Base-by-base conservation (phyloP, 2,797 vertebrate species). In the Danio kyathit region DNA sequence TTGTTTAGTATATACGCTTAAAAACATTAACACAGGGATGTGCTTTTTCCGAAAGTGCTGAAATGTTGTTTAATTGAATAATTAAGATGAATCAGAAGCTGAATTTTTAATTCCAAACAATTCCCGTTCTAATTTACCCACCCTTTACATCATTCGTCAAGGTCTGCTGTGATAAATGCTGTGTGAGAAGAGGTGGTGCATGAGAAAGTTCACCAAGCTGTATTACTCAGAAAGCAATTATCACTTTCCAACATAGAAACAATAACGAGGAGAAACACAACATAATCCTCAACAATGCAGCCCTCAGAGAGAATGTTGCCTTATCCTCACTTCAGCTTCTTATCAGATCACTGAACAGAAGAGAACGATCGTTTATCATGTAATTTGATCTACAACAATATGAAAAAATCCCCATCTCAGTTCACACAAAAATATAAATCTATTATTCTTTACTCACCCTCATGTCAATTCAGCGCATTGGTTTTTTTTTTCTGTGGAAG, bases 161-260 rank as follows among this genome's bases (percentile, higher is more conserved):
- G 14, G 19, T n/a, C 49, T 44, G 49, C 40, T 6, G 51, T 46
- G 51, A 82, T 13, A 61, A 71, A 51, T 41, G 16, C 41, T 46
- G 38, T 41, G n/a, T 52, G 11, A 56, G 19, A 63, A 88, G 85
- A 79, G 85, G 81, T 82, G 82, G 83, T 83, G 87, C 88, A 80
- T 82, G 87, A 52, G 59, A 83, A 66, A 76, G 29, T 76, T 57
- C 44, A 51, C 19, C 29, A 67, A 82, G 74, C 81, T 92, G 90
- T 85, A 91, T 89, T 90, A 91, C 89, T 91, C 87, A 91, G 79
- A 16, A 86, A 74, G 84, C 87, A 83, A 89, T 91, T 91, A 89
- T 89, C 84, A 56, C 72, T 17, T 49, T 69, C 64, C 74, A 73
- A 85, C 60, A 41, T 44, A 43, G 43, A 40, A 48, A 56, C 38